Evolutionary conservation across 2,113 vertebrate genomes (phyloP).

Genomic region (Platichthys flesus): DNA sequence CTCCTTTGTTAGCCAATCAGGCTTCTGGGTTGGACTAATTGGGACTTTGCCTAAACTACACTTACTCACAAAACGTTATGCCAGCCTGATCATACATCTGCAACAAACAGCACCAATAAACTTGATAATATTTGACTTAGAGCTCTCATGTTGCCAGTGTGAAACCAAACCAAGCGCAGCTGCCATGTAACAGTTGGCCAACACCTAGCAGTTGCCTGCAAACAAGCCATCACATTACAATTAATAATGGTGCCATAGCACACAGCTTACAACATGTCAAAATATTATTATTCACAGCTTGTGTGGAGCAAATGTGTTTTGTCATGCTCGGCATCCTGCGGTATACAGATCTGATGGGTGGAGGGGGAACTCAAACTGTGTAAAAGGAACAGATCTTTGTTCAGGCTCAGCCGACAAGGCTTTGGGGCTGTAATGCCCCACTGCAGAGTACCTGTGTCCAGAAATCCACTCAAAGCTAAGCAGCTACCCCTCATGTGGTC

Average conservation of each 20-base stretch:
- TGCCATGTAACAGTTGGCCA: not conserved
- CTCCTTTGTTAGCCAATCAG: not conserved
- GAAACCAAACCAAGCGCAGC: slow-evolving; percentile 17
- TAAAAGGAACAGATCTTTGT: slow-evolving; percentile 30
- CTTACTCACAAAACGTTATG: not conserved
- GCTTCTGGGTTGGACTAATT: not conserved
- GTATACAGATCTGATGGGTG: not conserved
- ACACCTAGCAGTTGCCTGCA: not conserved
- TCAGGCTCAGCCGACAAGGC: slow-evolving; percentile 23
- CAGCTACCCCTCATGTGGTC: slow-evolving; percentile 61
- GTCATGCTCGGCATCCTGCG: not conserved
- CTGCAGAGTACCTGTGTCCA: slow-evolving; percentile 48
- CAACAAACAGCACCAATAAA: not conserved
- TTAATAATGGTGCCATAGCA: not conserved
- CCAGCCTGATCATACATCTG: not conserved
- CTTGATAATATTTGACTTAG: not conserved
- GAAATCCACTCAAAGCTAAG: slow-evolving; percentile 70
- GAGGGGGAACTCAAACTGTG: not conserved
- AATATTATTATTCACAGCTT: slow-evolving; percentile 18
- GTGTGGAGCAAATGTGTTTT: slow-evolving; percentile 13
- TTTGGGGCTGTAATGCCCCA: slow-evolving; percentile 49
- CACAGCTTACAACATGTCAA: slow-evolving; percentile 9
- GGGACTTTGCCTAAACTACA: not conserved
- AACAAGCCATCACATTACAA: slow-evolving; percentile 1
- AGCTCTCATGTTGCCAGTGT: not conserved